Conservation (phyloP, 2,888 invertebrate species). For the Xylocampa areola region DNA sequence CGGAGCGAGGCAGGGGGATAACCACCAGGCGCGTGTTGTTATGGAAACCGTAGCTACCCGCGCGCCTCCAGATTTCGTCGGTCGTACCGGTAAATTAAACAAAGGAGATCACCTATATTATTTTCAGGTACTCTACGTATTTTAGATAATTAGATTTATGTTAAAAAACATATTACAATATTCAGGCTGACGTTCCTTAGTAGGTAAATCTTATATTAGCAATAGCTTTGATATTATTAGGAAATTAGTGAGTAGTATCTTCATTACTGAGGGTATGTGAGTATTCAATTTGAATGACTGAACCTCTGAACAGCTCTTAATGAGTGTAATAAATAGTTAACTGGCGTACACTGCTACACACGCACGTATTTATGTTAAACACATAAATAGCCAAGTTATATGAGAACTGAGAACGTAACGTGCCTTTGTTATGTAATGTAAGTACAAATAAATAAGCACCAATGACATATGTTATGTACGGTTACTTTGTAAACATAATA, state of each 20-base stretch:
- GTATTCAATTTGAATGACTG: slow-evolving; percentile 43
- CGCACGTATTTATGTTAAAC: slow-evolving; percentile 28
- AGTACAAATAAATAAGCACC: slow-evolving; percentile 42
- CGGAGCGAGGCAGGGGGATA: slow-evolving; percentile 62
- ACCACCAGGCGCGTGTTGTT: slow-evolving; percentile 85
- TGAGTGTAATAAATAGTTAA: slow-evolving; percentile 20
- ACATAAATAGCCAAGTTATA: slow-evolving; percentile 26
- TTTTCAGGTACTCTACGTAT: slow-evolving; percentile 62
- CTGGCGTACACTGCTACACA: no score
- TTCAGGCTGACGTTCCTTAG: neutral
- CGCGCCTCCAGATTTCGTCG: slow-evolving; percentile 87
- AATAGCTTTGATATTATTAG: neutral
- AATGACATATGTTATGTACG: slow-evolving; percentile 25
- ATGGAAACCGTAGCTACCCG: slow-evolving; percentile 88
- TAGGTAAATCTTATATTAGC: no score
- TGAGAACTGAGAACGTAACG: slow-evolving; percentile 19
- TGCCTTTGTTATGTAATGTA: slow-evolving; percentile 46
- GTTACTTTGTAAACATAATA: slow-evolving; percentile 37
- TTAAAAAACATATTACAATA: slow-evolving; percentile 28
- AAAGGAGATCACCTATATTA: slow-evolving; percentile 83
- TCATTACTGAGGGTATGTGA: slow-evolving; percentile 21
- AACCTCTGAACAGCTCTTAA: slow-evolving; percentile 20
- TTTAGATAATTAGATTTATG: slow-evolving; percentile 48
- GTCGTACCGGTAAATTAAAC: slow-evolving; percentile 87
- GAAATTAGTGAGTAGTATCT: slow-evolving; percentile 9